Evolutionary conservation across 2,888 invertebrate species (phyloP), one percentile per base, ranked within the genome.

Genomic region (Nymphalis polychloros): DNA sequence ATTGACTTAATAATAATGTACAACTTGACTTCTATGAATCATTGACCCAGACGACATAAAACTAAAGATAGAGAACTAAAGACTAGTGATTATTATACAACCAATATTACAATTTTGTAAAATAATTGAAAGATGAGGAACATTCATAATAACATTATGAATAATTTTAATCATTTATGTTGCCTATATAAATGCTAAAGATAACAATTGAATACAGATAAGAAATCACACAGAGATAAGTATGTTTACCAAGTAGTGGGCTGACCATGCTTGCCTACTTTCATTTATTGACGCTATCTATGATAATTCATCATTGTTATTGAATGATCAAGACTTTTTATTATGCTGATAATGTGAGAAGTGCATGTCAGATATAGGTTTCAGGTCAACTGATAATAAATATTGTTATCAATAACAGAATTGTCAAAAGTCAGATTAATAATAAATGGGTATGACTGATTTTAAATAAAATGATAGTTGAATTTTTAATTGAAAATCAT

Each of bases 231-330:
- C 19, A 47, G 17, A 59, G 63, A 67, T 67, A 67, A 50, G 8
- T 31, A 17, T 63, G 23, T 59, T 50, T 19, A 47, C 59, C 8
- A 23, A 27, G 6, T 47, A 17, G 41, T 41, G 13, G 3, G 41
- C 13, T 41, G 52, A 46, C 49, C 62, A 67, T 23, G n/a, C 31
- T 47, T 48, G 46, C 66, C 62, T 64, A 63, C 59, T 71, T 59
- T 67, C 53, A 69, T 53, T 63, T 66, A 69, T 60, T 68, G 69
- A 70, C 65, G 62, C 48, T 71, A 72, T 72, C 71, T 70, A 50
- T 7, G 35, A 48, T 49, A 70, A 68, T 67, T 55, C 16, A 57
- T 61, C 60, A 67, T 69, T 59, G 59, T 60, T 49, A n/a, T 41
- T 35, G 19, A 48, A 27, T 27, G 60, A 60, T 60, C 60, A 60